Evolutionary conservation across 1,140 invertebrate species (phyloP).

Genomic region (Lycorma delicatula): DNA sequence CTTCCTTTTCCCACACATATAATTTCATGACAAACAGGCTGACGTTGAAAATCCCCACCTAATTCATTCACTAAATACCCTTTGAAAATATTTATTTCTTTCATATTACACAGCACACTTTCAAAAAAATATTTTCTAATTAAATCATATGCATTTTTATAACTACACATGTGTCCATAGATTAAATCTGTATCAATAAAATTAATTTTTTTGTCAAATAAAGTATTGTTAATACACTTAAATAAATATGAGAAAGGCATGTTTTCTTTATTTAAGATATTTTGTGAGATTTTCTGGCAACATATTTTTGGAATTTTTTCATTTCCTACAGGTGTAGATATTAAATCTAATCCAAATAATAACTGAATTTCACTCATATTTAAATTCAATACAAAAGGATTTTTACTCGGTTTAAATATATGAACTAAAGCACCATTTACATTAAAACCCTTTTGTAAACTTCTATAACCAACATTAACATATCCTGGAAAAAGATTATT

Average conservation of each 20-base stretch:
- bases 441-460: conserved; percentile 47
- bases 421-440: conserved; percentile 42
- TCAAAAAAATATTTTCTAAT: too few species aligned
- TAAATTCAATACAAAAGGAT: not conserved
- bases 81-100: too few species aligned
- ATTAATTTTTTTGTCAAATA: not conserved
- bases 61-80: too few species aligned
- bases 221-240: not conserved
- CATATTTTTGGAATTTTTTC: not conserved
- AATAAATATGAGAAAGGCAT: not conserved
- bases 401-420: conserved; percentile 34
- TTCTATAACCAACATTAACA: conserved; percentile 44
- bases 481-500: conserved; percentile 37
- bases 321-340: not conserved
- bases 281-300: not conserved
- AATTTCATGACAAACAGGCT: too few species aligned
- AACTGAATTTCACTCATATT: too few species aligned
- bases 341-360: not conserved
- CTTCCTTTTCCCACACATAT: too few species aligned
- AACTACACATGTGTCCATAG: too few species aligned
- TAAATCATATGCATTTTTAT: too few species aligned
- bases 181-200: too few species aligned
- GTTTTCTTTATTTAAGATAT: not conserved
- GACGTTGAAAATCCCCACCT: too few species aligned
- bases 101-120: too few species aligned